These are phyloP conservation scores for Drosophila paulistorum DNA, from an alignment of 1,140 invertebrate genomes.

Conservation along the genomic window DNA sequence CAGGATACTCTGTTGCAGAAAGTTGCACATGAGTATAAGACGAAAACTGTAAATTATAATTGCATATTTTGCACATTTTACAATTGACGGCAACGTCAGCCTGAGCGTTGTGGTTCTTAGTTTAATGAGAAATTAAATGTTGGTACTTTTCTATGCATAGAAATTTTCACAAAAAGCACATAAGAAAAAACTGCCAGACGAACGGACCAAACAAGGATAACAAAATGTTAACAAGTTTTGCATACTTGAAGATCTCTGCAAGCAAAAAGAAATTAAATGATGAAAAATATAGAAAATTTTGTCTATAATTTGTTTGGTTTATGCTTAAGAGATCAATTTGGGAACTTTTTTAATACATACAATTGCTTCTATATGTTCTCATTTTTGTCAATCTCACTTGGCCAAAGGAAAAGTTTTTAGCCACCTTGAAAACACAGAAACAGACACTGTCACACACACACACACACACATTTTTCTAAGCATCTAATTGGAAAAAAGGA, in stretches of 20 bases:
- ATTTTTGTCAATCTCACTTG: constrained; percentile 31
- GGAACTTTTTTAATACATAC: background rate
- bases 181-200: constrained; percentile 23
- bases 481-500: constrained; percentile 69
- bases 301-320: background rate
- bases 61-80: constrained; percentile 80
- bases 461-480: constrained; percentile 67
- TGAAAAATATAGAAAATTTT: constrained; percentile 8
- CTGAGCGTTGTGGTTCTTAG: constrained; percentile 25
- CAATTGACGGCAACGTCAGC: constrained; percentile 68
- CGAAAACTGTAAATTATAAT: constrained; percentile 77
- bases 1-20: constrained; percentile 47
- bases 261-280: background rate
- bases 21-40: constrained; percentile 53
- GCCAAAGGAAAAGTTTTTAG: constrained; percentile 70
- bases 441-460: background rate
- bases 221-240: background rate
- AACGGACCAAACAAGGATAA: too few species aligned
- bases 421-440: constrained; percentile 40
- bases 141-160: constrained; percentile 54
- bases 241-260: background rate
- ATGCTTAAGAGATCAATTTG: background rate
- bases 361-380: background rate
- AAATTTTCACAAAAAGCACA: too few species aligned
- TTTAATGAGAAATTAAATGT: constrained; percentile 72